Conservation (phyloP, 2,113 vertebrate genomes). For the Bubalus kerabau region DNA sequence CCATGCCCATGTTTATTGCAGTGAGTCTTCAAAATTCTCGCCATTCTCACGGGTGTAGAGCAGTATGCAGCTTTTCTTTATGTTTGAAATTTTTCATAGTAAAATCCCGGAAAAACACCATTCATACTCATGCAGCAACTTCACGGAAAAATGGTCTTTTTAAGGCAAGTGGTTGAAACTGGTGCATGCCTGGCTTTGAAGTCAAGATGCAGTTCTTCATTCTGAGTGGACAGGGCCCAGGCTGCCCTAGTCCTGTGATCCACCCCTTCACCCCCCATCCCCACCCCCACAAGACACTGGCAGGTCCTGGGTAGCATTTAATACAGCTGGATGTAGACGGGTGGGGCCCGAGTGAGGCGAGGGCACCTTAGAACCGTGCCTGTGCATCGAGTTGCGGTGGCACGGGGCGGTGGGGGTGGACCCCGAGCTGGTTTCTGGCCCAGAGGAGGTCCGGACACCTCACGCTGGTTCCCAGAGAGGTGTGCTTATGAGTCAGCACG, state of each 20-base stretch:
- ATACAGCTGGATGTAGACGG: neutral
- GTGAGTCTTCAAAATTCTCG: neutral
- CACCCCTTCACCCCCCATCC: neutral
- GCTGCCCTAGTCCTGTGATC: neutral
- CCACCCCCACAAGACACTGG: fast-evolving
- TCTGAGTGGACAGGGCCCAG: neutral
- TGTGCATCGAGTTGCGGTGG: fast-evolving
- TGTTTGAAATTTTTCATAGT: neutral
- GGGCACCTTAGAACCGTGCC: neutral
- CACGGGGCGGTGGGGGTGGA: fast-evolving
- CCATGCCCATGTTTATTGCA: neutral
- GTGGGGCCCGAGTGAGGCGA: no score
- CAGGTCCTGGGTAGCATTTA: neutral
- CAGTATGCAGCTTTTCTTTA: neutral
- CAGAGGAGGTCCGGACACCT: neutral
- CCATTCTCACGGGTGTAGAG: neutral
- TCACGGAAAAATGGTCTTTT: neutral
- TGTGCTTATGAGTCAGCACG: neutral
- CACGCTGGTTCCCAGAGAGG: neutral
- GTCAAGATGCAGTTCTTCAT: neutral
- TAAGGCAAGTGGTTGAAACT: neutral
- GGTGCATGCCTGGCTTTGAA: neutral
- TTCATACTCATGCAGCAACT: neutral
- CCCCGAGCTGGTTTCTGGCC: neutral
- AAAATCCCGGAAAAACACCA: neutral